Percentiles rank a stretch among this genome's conserved stretches.
phyloP scores from a whole-genome alignment of 1,140 invertebrate genomes.

The Chymomyza costata region DNA sequence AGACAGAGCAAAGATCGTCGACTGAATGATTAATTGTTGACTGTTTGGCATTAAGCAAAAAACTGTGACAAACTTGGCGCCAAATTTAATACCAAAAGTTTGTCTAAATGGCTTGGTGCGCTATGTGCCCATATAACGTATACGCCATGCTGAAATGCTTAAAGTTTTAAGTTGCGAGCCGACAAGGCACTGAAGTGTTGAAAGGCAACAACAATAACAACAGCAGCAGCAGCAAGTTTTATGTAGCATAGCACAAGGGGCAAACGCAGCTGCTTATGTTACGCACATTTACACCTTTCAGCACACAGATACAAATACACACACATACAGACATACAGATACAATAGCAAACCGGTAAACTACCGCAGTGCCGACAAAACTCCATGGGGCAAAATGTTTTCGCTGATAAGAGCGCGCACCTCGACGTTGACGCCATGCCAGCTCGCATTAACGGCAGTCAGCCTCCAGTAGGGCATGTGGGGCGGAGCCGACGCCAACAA shows the following conservation, averaged over 20 bases:
- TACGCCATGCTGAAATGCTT: constrained; percentile 36
- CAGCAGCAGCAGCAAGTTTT: too few species aligned
- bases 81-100: constrained; percentile 68
- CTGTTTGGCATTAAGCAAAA: background rate
- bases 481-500: background rate
- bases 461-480: too few species aligned
- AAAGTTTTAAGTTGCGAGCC: constrained; percentile 31
- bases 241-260: constrained; percentile 25
- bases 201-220: constrained; percentile 43
- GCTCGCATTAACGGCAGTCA: background rate
- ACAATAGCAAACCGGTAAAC: background rate
- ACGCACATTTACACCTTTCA: constrained; percentile 46
- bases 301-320: constrained; percentile 15
- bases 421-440: background rate
- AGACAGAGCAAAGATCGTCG: background rate
- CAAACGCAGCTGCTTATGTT: too few species aligned
- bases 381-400: constrained; percentile 1
- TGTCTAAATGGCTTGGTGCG: constrained; percentile 38
- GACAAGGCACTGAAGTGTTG: constrained; percentile 22
- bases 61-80: constrained; percentile 20
- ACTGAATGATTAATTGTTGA: background rate
- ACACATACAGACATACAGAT: constrained; percentile 14
- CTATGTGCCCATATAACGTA: constrained; percentile 19
- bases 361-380: background rate
- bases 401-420: background rate